These are phyloP conservation scores for Dicrostonyx torquatus DNA, from an alignment of 2,797 vertebrate genomes.

Conservation along the genomic window DNA sequence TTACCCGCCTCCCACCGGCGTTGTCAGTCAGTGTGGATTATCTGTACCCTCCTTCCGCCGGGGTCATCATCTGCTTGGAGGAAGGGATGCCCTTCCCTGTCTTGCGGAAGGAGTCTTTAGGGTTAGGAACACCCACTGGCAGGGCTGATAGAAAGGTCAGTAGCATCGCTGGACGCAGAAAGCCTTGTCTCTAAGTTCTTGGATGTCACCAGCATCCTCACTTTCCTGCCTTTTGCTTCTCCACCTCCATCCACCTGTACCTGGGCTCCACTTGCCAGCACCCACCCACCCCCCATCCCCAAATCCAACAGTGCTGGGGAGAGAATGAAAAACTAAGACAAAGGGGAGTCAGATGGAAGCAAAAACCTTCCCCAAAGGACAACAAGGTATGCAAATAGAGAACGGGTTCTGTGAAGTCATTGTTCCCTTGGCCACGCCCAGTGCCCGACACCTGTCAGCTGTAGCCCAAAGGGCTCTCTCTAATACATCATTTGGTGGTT, in stretches of 20 bases:
- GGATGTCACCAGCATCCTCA: background rate
- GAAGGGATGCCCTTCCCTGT: background rate
- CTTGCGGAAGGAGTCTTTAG: background rate
- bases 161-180: background rate
- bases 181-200: background rate
- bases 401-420: background rate
- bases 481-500: background rate
- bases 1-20: no score
- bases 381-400: background rate
- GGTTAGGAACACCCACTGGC: background rate
- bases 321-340: constrained; percentile 14
- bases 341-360: constrained; percentile 37
- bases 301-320: background rate
- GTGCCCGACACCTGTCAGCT: background rate
- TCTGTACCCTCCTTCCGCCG: no score
- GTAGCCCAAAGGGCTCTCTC: background rate
- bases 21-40: no score
- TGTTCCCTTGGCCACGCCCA: background rate
- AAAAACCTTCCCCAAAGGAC: background rate
- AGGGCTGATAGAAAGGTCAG: background rate
- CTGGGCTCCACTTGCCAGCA: background rate
- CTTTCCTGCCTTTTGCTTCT: background rate
- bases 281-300: background rate
- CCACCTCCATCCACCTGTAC: background rate
- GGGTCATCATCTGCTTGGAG: background rate